Conservation (phyloP, 2,797 vertebrate genomes). For the Crax fasciolata region DNA sequence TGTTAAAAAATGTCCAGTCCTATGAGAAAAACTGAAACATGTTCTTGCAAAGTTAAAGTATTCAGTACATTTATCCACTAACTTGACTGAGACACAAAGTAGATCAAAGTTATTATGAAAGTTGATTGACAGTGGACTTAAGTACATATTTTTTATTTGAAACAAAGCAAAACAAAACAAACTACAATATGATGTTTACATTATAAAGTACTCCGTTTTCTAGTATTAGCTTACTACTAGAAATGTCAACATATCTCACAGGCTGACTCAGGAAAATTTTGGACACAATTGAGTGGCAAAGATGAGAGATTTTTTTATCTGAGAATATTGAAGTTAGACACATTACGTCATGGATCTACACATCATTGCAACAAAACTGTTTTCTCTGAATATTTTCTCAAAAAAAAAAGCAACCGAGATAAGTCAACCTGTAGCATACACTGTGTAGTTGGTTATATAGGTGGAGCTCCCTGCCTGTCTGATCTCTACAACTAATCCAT, state of each 20-base stretch:
- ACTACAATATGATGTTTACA: background rate
- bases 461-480: background rate
- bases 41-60: slow-evolving; percentile 4
- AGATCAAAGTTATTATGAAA: background rate
- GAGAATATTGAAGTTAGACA: slow-evolving; percentile 8
- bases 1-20: background rate
- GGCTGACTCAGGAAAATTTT: slow-evolving; percentile 52
- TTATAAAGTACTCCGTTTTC: background rate
- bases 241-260: background rate
- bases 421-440: slow-evolving; percentile 37
- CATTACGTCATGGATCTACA: background rate
- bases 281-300: background rate
- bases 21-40: background rate
- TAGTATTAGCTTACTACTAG: background rate
- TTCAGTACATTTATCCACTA: slow-evolving; percentile 19
- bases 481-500: background rate
- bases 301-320: slow-evolving; percentile 45
- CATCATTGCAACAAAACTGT: background rate
- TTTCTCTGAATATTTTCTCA: background rate
- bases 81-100: background rate
- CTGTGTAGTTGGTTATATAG: slow-evolving; percentile 40
- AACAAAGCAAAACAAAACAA: background rate
- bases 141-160: background rate
- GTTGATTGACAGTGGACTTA: background rate
- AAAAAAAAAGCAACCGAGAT: background rate